Evolutionary conservation across 2,113 vertebrate species (phyloP).

Genomic region (Coracopsis vasa): DNA sequence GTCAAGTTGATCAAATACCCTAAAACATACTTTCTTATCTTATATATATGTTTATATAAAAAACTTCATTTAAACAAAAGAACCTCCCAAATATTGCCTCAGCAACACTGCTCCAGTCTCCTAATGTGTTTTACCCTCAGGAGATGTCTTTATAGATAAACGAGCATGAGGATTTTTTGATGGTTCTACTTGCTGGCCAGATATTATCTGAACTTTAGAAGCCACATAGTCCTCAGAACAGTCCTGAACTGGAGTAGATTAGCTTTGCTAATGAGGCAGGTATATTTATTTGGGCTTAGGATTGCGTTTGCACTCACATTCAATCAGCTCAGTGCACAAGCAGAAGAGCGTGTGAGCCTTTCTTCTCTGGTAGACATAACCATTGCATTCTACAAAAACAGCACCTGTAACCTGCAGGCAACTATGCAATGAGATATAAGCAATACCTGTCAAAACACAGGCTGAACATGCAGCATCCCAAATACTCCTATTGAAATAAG

Average conservation of each 20-base stretch:
- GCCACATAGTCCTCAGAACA: not conserved
- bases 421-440: not conserved
- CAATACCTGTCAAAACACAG: conserved; percentile 39
- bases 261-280: not conserved
- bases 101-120: not conserved
- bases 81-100: not conserved
- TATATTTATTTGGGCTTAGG: not conserved
- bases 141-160: not conserved
- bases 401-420: conserved; percentile 18
- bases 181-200: not conserved
- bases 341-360: not conserved
- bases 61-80: not conserved
- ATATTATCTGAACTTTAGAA: not conserved
- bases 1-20: not conserved
- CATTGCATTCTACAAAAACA: not conserved
- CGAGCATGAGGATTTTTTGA: not conserved
- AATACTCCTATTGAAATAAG: not conserved
- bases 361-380: not conserved
- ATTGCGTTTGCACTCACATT: not conserved
- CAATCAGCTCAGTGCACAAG: not conserved
- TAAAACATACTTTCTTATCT: not conserved
- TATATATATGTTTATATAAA: not conserved
- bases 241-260: not conserved
- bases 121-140: not conserved
- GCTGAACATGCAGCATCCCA: not conserved